Percentiles rank a stretch among this genome's conserved stretches.
phyloP scores from a whole-genome alignment of 2,113 vertebrate species.

The Notarius quadriscutis region DNA sequence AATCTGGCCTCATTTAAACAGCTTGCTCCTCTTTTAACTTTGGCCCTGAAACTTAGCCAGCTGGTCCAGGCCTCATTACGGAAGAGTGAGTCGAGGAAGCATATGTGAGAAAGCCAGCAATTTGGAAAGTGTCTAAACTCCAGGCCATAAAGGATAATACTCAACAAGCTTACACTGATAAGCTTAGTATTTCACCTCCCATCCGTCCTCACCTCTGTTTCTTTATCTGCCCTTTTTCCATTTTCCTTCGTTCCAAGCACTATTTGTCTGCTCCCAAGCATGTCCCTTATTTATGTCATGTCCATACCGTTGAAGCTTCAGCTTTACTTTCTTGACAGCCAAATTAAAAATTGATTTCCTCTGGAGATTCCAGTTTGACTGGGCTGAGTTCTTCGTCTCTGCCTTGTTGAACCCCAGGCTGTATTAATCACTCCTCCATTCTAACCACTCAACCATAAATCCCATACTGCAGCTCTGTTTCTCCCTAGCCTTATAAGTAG shows the following conservation, averaged over 20 bases:
- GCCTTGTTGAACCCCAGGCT: constrained; percentile 52
- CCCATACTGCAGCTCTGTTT: constrained; percentile 24
- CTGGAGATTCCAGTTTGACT: constrained; percentile 47
- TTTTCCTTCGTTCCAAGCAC: constrained; percentile 9
- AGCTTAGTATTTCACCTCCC: constrained; percentile 23
- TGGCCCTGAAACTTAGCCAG: constrained; percentile 18
- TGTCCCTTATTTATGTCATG: constrained; percentile 61
- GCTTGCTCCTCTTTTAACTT: constrained; percentile 18
- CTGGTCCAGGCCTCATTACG: neutral
- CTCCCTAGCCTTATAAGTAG: neutral
- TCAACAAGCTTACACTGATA: constrained; percentile 24
- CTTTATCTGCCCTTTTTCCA: constrained; percentile 38
- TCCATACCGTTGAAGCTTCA: constrained; percentile 51
- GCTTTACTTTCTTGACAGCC: constrained; percentile 61
- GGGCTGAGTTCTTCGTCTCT: constrained; percentile 45
- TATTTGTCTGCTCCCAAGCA: constrained; percentile 33
- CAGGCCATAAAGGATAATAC: constrained; percentile 24
- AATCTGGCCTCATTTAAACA: constrained; percentile 21
- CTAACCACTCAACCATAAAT: constrained; percentile 41
- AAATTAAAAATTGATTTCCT: constrained; percentile 67
- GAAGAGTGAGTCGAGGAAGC: constrained; percentile 2
- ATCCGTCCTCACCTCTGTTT: constrained; percentile 28
- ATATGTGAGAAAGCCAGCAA: constrained; percentile 14
- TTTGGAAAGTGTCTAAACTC: constrained; percentile 31
- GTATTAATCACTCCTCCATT: constrained; percentile 47